These are phyloP conservation scores for Pagrus major DNA, from an alignment of 2,113 vertebrate genomes.

Conservation along the genomic window DNA sequence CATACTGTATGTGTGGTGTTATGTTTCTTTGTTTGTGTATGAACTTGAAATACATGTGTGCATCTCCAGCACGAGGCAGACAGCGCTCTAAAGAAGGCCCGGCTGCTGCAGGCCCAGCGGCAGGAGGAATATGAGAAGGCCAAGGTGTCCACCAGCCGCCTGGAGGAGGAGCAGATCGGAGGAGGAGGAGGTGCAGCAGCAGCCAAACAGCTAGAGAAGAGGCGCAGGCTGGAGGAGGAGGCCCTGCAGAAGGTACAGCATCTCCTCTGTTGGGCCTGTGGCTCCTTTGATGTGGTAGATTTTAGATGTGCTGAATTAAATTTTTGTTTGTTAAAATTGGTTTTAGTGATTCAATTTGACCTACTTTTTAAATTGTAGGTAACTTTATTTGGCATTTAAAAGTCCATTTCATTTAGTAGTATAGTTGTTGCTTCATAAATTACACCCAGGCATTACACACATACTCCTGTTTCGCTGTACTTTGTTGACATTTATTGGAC, in stretches of 20 bases:
- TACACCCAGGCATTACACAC: neutral
- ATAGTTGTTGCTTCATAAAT: neutral
- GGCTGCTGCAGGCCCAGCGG: conserved; percentile 89
- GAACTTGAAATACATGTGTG: neutral
- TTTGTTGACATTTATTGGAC: neutral
- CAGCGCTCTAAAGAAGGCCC: conserved; percentile 91
- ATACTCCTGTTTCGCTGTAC: neutral
- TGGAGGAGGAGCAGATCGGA: conserved; percentile 90
- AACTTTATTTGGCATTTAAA: neutral
- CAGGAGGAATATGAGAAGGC: conserved; percentile 97
- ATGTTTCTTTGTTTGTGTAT: neutral
- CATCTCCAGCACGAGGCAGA: conserved; percentile 92
- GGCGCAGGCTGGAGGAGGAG: conserved; percentile 92
- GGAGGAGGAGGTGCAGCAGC: conserved; percentile 80
- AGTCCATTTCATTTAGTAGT: neutral
- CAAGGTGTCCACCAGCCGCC: conserved; percentile 89
- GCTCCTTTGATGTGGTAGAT: neutral
- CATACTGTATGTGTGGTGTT: too few species aligned
- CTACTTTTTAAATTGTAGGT: neutral
- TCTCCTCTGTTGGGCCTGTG: neutral
- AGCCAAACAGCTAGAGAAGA: conserved; percentile 93
- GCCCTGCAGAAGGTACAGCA: conserved; percentile 92
- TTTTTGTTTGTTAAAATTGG: neutral
- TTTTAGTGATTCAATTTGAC: neutral
- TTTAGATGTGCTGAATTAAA: neutral